Percentiles rank a stretch among this genome's conserved stretches.
phyloP scores from a whole-genome alignment of 2,113 vertebrate species.

The Tamias sibiricus region DNA sequence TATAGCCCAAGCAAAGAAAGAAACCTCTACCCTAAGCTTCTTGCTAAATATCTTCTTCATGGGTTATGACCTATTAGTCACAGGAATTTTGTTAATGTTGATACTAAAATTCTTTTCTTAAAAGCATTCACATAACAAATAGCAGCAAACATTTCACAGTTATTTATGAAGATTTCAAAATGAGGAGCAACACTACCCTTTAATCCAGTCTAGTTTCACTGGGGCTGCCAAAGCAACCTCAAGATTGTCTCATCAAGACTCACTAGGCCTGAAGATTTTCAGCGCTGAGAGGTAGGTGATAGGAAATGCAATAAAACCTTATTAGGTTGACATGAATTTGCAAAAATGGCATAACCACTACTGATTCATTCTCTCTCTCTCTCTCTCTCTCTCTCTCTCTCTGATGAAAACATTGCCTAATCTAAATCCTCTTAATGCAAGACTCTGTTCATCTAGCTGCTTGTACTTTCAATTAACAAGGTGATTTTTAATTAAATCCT shows the following conservation, averaged over 20 bases:
- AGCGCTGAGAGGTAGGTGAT: background rate
- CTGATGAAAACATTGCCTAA: constrained; percentile 29
- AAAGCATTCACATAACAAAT: background rate
- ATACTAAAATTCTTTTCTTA: constrained; percentile 53
- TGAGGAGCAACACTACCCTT: background rate
- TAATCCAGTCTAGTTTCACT: background rate
- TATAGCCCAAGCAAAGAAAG: background rate
- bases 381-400: background rate
- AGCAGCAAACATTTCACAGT: constrained; percentile 32
- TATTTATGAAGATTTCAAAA: constrained; percentile 20
- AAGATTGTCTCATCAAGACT: constrained; percentile 6
- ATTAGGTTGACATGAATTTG: background rate
- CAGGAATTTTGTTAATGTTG: constrained; percentile 47
- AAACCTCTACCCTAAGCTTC: constrained; percentile 31
- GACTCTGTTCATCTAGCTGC: constrained; percentile 14
- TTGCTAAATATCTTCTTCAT: constrained; percentile 17
- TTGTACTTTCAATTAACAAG: constrained; percentile 60
- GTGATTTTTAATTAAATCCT: constrained; percentile 5
- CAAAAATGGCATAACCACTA: background rate
- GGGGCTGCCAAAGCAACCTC: background rate
- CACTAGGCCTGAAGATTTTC: background rate
- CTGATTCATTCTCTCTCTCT: no score
- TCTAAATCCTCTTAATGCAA: constrained; percentile 53
- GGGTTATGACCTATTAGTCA: background rate
- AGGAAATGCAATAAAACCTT: constrained; percentile 19